A percentile compares a stretch with the other conserved stretches of the same genome.
Conservation (phyloP, 2,797 vertebrate species). For the Manis javanica region DNA sequence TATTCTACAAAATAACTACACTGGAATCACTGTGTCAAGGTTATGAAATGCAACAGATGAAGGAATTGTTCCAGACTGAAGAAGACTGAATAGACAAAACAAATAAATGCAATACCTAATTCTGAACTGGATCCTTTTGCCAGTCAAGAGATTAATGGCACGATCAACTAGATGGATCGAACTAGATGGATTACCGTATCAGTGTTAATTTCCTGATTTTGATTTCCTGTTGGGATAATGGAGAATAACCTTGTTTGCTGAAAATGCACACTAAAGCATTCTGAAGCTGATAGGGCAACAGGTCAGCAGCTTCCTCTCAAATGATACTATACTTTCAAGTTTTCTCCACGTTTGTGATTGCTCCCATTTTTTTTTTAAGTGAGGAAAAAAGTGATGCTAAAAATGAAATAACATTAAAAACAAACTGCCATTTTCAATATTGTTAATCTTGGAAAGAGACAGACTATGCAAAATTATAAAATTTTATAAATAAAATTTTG, state of each 20-base stretch:
- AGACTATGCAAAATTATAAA: conserved; percentile 44
- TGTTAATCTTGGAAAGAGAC: neutral
- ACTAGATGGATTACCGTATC: neutral
- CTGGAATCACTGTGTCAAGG: neutral
- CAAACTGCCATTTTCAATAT: neutral
- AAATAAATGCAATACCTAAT: conserved; percentile 10
- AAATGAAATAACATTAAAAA: conserved; percentile 58
- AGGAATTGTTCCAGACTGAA: conserved; percentile 3
- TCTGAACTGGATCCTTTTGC: neutral
- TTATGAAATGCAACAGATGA: conserved; percentile 36
- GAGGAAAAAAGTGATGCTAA: conserved; percentile 7
- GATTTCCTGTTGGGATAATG: neutral
- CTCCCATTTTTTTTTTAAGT: conserved; percentile 3
- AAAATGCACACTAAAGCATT: conserved; percentile 54
- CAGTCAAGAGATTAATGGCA: neutral
- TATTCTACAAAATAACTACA: conserved; percentile 44
- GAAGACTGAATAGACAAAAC: neutral
- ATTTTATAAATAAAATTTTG: conserved; percentile 10
- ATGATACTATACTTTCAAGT: conserved; percentile 5
- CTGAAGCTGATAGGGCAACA: neutral
- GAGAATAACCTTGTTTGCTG: neutral
- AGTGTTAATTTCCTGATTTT: conserved; percentile 45
- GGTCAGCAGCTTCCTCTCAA: conserved; percentile 60
- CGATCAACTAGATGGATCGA: conserved; percentile 54
- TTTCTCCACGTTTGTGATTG: conserved; percentile 60